These are phyloP conservation scores for Nomada lathburiana DNA, from an alignment of 2,888 invertebrate species.

Conservation along the genomic window DNA sequence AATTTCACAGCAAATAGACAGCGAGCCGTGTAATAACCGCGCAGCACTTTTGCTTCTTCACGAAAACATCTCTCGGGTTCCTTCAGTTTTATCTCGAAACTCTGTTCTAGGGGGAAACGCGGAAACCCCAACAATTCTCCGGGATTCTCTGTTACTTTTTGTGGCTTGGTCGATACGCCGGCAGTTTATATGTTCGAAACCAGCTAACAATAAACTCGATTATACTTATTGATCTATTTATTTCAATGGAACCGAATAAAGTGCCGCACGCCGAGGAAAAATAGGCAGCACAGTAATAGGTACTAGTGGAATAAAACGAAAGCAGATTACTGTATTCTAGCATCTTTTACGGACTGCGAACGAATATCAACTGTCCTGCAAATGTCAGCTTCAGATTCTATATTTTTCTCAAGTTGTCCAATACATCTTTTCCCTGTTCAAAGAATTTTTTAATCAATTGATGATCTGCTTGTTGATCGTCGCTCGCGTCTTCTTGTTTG, in stretches of 20 bases:
- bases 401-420: neutral
- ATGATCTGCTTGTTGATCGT: neutral
- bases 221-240: slow-evolving; percentile 9
- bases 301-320: too few species aligned
- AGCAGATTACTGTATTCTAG: slow-evolving; percentile 14
- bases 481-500: neutral
- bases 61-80: slow-evolving; percentile 16
- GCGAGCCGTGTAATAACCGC: slow-evolving; percentile 20
- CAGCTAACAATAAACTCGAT: slow-evolving; percentile 1
- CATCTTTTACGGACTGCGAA: slow-evolving; percentile 16
- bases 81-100: slow-evolving; percentile 20
- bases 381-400: slow-evolving; percentile 1
- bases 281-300: neutral
- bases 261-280: too few species aligned
- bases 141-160: neutral
- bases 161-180: neutral
- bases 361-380: slow-evolving; percentile 9
- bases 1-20: neutral
- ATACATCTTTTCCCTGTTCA: neutral
- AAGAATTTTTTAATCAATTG: slow-evolving; percentile 6
- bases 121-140: neutral
- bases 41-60: neutral
- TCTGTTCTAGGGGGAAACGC: neutral
- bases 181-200: neutral
- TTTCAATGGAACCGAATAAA: slow-evolving; percentile 5